phyloP scores from a whole-genome alignment of 2,888 invertebrate species.

The Conus canariensis region DNA sequence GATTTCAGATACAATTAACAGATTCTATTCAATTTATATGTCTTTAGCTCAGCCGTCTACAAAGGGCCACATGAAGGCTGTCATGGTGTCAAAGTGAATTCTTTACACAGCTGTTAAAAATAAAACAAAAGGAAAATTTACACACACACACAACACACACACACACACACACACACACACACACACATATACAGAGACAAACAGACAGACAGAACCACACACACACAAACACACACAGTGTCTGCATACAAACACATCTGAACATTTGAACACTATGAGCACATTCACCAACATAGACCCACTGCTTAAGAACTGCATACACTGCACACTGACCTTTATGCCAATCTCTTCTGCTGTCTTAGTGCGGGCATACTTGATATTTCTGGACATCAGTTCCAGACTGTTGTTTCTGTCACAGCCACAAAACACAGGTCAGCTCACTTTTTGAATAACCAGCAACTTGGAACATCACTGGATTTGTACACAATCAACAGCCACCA shows the following conservation, averaged over 20 bases:
- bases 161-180: conserved; percentile 21
- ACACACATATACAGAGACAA: neutral
- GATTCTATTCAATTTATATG: no score
- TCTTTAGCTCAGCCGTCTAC: no score
- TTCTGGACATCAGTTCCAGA: conserved; percentile 78
- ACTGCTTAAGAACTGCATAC: neutral
- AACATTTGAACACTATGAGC: neutral
- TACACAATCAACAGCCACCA: no score
- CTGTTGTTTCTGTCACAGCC: conserved; percentile 75
- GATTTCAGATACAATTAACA: no score
- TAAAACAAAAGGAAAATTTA: no score
- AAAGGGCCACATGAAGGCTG: no score
- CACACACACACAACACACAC: neutral
- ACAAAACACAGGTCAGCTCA: neutral
- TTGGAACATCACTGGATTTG: no score
- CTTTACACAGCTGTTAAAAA: no score
- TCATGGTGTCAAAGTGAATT: no score
- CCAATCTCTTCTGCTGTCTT: conserved; percentile 80
- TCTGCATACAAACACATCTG: neutral
- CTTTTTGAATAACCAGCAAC: neutral
- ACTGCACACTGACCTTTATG: conserved; percentile 70
- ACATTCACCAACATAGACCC: neutral
- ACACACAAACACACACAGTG: neutral
- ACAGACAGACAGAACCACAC: no score
- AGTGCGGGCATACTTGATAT: conserved; percentile 79